Evolutionary conservation across 2,888 invertebrate genomes (phyloP), one percentile per base, ranked within the genome.

Genomic region (Cryptosula pallasiana): DNA sequence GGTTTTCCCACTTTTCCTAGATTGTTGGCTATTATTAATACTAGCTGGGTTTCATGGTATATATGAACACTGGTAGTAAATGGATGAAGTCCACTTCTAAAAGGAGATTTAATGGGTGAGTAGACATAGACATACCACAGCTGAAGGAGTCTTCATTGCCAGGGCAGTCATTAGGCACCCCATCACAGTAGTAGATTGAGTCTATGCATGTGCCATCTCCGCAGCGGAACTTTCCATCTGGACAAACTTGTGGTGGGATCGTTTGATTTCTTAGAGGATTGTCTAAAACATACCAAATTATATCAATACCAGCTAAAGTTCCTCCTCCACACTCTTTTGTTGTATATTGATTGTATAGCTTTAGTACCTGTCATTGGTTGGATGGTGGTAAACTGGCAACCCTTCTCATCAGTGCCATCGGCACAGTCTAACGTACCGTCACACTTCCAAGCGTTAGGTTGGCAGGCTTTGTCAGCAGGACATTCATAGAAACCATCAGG

Each of bases 401-500:
- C 35, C 55, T 75, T 75, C 71, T 79, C 79, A 58, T 79, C 79
- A 1, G 76, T 74, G 1, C 72, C 73, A 45, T 77, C 77, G 1
- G 55, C 75, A 73, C 79, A 79, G 63, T 79, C 77, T n/a, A 76
- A 73, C 0, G 35, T 72, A 16, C 75, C 74, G 55, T 79, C 77
- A 77, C 79, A 79, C 16, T 77, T 77, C 55, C 55, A 55, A 20
- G 54, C 72, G 1, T 35, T 54, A 0, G 73, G 72, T 23, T 78
- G 76, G 72, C 79, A 79, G 5, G 71, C 58, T 29, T 76, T 63
- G 25, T 75, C 75, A 1, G 71, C 69, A 16, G 74, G 69, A 74
- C 79, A 79, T 73, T 78, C 78, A 29, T 75, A 72, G 58, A 72
- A 76, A 23, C 77, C 76, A n/a, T 63, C 35, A 9, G 73, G 71